phyloP scores from a whole-genome alignment of 2,797 vertebrate genomes.

The Myioborus melanocephalus region DNA sequence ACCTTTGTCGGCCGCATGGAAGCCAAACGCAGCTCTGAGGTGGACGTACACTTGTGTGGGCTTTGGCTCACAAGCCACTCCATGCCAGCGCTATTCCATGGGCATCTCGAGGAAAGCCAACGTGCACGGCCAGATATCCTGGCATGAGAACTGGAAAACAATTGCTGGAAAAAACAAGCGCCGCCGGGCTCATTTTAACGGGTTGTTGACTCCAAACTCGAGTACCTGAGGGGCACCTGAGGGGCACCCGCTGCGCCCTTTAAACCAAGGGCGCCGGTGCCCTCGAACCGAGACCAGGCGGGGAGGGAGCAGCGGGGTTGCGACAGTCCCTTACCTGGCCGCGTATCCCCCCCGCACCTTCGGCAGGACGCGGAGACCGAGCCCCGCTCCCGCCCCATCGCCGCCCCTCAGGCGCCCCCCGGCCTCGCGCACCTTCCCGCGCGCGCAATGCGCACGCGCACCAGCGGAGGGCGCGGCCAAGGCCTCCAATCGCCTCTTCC shows the following conservation, averaged over 20 bases:
- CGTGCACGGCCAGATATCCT: not conserved
- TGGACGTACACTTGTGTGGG: fast-evolving
- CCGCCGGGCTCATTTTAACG: not conserved
- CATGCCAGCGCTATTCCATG: fast-evolving
- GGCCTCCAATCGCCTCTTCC: not conserved
- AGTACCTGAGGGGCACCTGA: not conserved
- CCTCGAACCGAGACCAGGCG: fast-evolving
- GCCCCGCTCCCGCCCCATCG: not conserved
- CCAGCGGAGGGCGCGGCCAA: not conserved
- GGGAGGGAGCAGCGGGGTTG: fast-evolving
- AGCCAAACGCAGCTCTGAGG: fast-evolving
- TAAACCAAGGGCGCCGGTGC: fast-evolving
- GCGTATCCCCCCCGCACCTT: not conserved
- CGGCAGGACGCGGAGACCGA: not conserved
- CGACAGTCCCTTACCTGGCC: not conserved
- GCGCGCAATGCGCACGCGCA: fast-evolving
- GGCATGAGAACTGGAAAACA: not conserved
- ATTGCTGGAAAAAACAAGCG: constrained; percentile 1
- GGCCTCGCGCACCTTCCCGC: not conserved
- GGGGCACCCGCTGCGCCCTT: fast-evolving
- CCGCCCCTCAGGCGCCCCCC: not conserved
- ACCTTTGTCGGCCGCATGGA: fast-evolving
- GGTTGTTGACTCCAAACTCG: not conserved
- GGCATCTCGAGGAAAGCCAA: not conserved
- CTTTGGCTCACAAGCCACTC: not conserved